Conservation (phyloP, 2,113 vertebrate genomes). For the Mustela lutreola region DNA sequence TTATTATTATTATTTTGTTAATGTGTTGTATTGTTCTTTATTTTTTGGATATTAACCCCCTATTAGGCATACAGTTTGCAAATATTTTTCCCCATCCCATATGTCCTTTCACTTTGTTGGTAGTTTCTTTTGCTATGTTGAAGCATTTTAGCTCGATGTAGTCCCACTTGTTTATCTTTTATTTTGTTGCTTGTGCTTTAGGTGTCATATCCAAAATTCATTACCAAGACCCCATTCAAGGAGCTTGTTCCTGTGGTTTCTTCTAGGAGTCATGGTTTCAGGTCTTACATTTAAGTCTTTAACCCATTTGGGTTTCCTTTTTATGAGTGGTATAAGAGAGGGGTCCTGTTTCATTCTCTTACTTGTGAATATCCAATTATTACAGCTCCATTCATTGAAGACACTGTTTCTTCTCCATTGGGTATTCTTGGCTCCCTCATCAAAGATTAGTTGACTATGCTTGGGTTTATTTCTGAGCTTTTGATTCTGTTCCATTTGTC, state of each 20-base stretch:
- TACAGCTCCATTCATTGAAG: background rate
- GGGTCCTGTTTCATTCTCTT: background rate
- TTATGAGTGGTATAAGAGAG: background rate
- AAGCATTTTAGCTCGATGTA: background rate
- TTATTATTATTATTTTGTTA: background rate
- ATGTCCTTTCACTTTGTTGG: background rate
- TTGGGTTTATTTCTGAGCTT: background rate
- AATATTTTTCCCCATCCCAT: background rate
- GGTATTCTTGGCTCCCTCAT: background rate
- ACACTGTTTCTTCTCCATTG: background rate
- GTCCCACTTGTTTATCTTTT: background rate
- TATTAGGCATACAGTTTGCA: background rate
- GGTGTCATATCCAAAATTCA: background rate
- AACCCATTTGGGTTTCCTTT: background rate
- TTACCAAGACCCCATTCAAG: background rate
- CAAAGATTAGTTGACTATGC: background rate
- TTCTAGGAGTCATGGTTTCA: background rate
- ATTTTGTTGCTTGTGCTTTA: background rate
- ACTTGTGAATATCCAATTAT: background rate
- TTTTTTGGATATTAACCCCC: background rate
- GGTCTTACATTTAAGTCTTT: background rate
- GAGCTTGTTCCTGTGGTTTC: background rate
- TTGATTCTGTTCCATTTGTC: background rate
- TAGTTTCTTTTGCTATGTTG: background rate
- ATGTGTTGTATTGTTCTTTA: background rate